Evolutionary conservation across 2,888 invertebrate species (phyloP), one percentile per base, ranked within the genome.

Genomic region (Stenchaetothrips biformis): DNA sequence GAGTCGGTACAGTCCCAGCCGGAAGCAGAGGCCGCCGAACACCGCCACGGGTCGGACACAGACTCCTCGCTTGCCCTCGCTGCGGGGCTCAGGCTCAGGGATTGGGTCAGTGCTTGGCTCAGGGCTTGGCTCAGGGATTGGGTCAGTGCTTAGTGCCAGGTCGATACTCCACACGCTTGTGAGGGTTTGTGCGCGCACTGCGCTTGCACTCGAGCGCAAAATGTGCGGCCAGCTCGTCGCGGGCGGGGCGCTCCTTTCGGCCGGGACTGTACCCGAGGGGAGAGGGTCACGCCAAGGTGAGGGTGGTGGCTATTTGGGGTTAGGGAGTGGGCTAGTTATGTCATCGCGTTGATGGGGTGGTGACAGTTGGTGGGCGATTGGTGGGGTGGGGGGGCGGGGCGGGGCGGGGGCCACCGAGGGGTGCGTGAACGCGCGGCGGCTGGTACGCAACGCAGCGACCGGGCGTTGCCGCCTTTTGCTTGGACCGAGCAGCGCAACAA

Each of bases 331-430:
- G 67, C 67, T 74, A 74, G 67, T 74, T 74, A 74, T 74, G 67
- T 74, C 67, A 74, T 74, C 67, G 67, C 67, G 67, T 25, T 74
- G 67, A 74, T 74, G 67, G 67, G 67, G 67, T 74, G 67, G 67
- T 74, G 67, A 74, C 67, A 74, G 67, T 74, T 74, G 67, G 67
- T 74, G 67, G 67, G 21, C 67, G 25, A 11, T 21, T 21, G 21
- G 25, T 21, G 21, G 67, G 21, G 25, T 21, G 67, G 21, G 8
- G 67, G 21, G 67, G 21, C 11, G 67, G 21, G 9, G 13, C 13
- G 25, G 9, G 21, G 67, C 21, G 67, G 25, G 67, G 67, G 21
- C 4, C n/a, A 21, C n/a, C n/a, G 67, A 7, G 67, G 16, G 67
- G n/a, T 18, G 67, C 9, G 67, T 8, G 67, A 21, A 7, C 18